Evolutionary conservation across 1,140 invertebrate genomes (phyloP).

Genomic region (Gonatopus flavifemur): DNA sequence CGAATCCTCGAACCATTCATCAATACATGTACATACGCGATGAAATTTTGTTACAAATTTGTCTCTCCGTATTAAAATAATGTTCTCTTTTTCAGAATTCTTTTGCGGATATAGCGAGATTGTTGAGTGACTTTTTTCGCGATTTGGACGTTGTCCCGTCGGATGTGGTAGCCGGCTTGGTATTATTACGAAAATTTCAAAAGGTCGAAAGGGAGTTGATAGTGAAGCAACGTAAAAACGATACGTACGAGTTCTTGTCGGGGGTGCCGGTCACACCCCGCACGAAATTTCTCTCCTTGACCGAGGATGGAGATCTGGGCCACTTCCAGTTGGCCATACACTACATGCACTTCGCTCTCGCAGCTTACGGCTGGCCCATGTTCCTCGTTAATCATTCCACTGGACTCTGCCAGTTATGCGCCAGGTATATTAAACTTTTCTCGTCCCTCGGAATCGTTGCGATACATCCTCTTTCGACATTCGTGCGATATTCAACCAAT

Average conservation of each 20-base stretch:
- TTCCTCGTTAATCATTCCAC: slow-evolving; percentile 75
- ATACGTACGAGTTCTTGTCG: slow-evolving; percentile 88
- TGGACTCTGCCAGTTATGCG: slow-evolving; percentile 75
- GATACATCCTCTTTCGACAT: no score
- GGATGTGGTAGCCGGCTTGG: slow-evolving; percentile 84
- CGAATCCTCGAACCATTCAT: background rate
- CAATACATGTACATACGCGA: background rate
- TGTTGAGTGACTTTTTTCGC: slow-evolving; percentile 87
- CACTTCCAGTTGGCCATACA: slow-evolving; percentile 79
- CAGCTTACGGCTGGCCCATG: slow-evolving; percentile 90
- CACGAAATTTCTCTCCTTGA: slow-evolving; percentile 82
- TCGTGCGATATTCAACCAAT: no score
- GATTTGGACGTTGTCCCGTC: slow-evolving; percentile 91
- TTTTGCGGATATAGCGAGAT: slow-evolving; percentile 81
- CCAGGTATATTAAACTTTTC: no score
- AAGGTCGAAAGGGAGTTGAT: slow-evolving; percentile 77
- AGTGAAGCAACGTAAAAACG: slow-evolving; percentile 78
- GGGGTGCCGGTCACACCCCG: slow-evolving; percentile 82
- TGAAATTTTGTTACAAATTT: background rate
- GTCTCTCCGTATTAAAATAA: no score
- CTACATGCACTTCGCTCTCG: slow-evolving; percentile 86
- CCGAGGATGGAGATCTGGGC: slow-evolving; percentile 73
- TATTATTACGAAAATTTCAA: slow-evolving; percentile 80
- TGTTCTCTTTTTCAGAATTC: slow-evolving; percentile 71
- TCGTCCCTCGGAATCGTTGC: no score